These are phyloP conservation scores for Rhineura floridana DNA, from an alignment of 2,113 vertebrate genomes.

Conservation along the genomic window DNA sequence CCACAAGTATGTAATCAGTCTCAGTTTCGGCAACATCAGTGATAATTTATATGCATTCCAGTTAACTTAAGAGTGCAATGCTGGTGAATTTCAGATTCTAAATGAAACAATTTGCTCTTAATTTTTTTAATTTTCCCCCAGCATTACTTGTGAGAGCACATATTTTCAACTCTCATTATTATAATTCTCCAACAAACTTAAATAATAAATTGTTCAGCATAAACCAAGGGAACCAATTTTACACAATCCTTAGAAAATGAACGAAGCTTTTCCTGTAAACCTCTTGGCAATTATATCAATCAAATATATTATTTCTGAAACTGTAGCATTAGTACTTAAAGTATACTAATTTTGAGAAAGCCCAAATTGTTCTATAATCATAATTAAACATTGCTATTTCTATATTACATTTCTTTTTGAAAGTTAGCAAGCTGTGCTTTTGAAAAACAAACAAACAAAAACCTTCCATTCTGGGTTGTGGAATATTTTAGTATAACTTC, in stretches of 20 bases:
- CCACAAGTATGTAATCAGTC: background rate
- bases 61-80: background rate
- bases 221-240: background rate
- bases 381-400: background rate
- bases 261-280: background rate
- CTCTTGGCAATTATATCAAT: background rate
- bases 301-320: background rate
- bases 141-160: background rate
- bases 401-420: background rate
- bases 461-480: background rate
- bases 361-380: background rate
- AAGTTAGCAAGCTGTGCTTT: background rate
- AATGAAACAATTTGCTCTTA: background rate
- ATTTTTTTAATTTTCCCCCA: background rate
- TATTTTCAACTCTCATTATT: background rate
- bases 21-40: background rate
- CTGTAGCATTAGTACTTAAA: background rate
- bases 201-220: constrained; percentile 3
- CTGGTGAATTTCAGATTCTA: background rate
- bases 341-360: background rate
- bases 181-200: background rate
- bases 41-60: background rate
- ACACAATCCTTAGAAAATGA: background rate
- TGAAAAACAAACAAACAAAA: background rate
- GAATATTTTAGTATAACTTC: background rate